phyloP scores from a whole-genome alignment of 1,140 invertebrate genomes.

The Lamellibrachia luymesi region DNA sequence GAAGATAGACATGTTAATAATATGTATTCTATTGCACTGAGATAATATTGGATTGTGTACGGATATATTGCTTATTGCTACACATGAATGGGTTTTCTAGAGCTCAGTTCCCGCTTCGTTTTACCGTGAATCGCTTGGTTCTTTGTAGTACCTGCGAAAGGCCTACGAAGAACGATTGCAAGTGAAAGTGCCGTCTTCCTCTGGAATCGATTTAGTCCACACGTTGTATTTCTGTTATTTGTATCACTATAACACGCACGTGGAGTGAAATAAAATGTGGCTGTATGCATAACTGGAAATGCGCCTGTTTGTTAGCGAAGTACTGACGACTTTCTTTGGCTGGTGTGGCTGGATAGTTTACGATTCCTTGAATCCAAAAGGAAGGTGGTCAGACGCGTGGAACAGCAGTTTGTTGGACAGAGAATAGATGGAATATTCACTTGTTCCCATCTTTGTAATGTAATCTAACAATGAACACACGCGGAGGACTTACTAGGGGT shows the following conservation, averaged over 20 bases:
- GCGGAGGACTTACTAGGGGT: too few species aligned
- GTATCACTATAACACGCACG: background rate
- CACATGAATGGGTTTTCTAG: background rate
- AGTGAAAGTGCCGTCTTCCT: background rate
- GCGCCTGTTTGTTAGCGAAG: background rate
- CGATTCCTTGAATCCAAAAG: too few species aligned
- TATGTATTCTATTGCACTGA: too few species aligned
- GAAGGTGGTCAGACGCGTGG: too few species aligned
- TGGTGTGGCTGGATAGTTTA: background rate
- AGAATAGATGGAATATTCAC: too few species aligned
- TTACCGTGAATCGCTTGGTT: background rate
- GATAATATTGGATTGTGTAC: too few species aligned
- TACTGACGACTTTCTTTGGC: background rate
- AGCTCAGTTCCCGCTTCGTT: too few species aligned
- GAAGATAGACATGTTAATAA: too few species aligned
- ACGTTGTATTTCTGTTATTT: background rate
- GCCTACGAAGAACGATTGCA: background rate
- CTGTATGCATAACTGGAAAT: background rate
- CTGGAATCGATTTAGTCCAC: background rate
- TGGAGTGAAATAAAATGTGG: background rate
- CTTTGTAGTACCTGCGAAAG: background rate
- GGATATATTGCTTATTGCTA: too few species aligned
- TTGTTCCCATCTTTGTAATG: too few species aligned
- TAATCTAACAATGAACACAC: too few species aligned
- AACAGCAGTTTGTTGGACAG: too few species aligned